These are phyloP conservation scores for Danio albolineatus DNA, from an alignment of 2,797 vertebrate species.

Conservation along the genomic window DNA sequence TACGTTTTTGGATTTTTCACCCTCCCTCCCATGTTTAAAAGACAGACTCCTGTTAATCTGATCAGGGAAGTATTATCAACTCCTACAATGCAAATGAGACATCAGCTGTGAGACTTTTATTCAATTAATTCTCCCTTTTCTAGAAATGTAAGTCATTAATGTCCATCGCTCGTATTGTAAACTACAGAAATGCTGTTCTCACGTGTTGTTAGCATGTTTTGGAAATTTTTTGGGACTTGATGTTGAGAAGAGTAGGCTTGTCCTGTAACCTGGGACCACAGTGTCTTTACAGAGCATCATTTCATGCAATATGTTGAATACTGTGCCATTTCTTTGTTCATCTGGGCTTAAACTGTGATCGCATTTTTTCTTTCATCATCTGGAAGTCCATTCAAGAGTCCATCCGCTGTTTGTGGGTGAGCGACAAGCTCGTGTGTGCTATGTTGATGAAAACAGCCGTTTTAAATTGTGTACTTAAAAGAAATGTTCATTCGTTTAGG, in stretches of 20 bases:
- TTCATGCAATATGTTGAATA: slow-evolving; percentile 56
- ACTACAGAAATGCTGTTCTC: slow-evolving; percentile 39
- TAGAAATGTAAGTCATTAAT: slow-evolving; percentile 23
- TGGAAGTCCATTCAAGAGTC: slow-evolving; percentile 44
- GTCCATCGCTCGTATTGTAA: slow-evolving; percentile 24
- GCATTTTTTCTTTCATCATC: slow-evolving; percentile 46
- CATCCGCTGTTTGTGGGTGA: slow-evolving; percentile 50
- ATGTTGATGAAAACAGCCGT: slow-evolving; percentile 22
- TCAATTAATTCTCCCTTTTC: slow-evolving; percentile 10
- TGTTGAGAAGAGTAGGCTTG: slow-evolving; percentile 40
- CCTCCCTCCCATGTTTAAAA: background rate
- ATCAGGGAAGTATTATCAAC: slow-evolving; percentile 39
- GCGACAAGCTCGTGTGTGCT: slow-evolving; percentile 27
- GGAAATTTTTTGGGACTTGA: slow-evolving; percentile 25
- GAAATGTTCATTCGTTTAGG: slow-evolving; percentile 65
- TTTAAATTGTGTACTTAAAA: slow-evolving; percentile 53
- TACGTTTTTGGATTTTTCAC: background rate
- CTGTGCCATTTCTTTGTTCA: slow-evolving; percentile 51
- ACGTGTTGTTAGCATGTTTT: slow-evolving; percentile 47
- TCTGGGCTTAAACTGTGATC: slow-evolving; percentile 52
- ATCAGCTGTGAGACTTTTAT: slow-evolving; percentile 30
- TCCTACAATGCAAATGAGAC: slow-evolving; percentile 28
- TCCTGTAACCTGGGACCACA: slow-evolving; percentile 55
- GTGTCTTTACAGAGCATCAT: slow-evolving; percentile 45
- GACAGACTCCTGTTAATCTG: background rate